These are phyloP conservation scores for Chromobotia macracanthus DNA, from an alignment of 2,797 vertebrate species.

Conservation along the genomic window DNA sequence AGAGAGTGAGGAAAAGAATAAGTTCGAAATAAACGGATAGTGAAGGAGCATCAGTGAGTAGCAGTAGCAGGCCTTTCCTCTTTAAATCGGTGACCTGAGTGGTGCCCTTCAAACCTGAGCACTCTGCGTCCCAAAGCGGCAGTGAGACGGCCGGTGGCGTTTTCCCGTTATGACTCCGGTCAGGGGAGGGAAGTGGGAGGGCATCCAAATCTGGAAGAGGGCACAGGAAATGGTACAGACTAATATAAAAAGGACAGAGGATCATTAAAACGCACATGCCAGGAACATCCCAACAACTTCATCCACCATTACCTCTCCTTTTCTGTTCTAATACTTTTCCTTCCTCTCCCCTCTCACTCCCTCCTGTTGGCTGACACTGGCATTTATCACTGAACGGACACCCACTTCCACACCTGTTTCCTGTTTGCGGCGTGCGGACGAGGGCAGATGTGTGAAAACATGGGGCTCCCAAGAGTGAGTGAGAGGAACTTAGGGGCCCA, in stretches of 20 bases:
- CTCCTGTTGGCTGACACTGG: constrained; percentile 60
- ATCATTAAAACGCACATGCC: constrained; percentile 53
- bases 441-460: constrained; percentile 60
- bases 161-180: constrained; percentile 55
- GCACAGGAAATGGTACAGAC: constrained; percentile 53
- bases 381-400: constrained; percentile 62
- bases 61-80: constrained; percentile 46
- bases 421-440: constrained; percentile 57
- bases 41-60: constrained; percentile 25
- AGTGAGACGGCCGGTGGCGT: constrained; percentile 54
- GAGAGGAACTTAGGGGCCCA: constrained; percentile 50
- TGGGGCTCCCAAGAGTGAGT: constrained; percentile 39
- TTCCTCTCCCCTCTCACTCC: constrained; percentile 33
- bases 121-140: constrained; percentile 62
- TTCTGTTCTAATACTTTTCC: constrained; percentile 52
- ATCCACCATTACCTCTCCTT: constrained; percentile 51
- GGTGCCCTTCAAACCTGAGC: constrained; percentile 81
- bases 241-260: constrained; percentile 49
- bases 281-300: constrained; percentile 55
- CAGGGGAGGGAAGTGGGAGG: constrained; percentile 52
- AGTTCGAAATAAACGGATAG: constrained; percentile 13
- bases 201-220: constrained; percentile 54
- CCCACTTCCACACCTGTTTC: constrained; percentile 64
- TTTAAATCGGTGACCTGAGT: constrained; percentile 75
- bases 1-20: constrained; percentile 29